A percentile compares a stretch with the other conserved stretches of the same genome.
These are phyloP conservation scores for Himalopsyche phryganea DNA, from an alignment of 1,140 invertebrate species.

Conservation along the genomic window DNA sequence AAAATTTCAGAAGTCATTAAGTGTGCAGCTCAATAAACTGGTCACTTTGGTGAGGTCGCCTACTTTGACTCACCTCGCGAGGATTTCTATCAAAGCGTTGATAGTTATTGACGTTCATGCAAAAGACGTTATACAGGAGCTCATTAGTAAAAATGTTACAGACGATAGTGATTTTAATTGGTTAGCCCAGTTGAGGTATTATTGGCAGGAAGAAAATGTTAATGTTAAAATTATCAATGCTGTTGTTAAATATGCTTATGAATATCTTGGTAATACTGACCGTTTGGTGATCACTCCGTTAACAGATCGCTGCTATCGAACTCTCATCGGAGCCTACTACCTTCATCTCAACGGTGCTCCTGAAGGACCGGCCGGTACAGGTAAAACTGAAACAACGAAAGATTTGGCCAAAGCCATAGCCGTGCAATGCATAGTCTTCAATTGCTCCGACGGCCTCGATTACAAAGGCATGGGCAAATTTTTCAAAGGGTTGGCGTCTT, in stretches of 20 bases:
- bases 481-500: constrained; percentile 79
- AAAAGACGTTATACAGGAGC: constrained; percentile 77
- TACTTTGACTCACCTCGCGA: constrained; percentile 56
- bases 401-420: constrained; percentile 84
- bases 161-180: constrained; percentile 85
- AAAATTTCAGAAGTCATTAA: constrained; percentile 54
- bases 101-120: constrained; percentile 92
- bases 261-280: constrained; percentile 82
- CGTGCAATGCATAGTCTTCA: constrained; percentile 87
- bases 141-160: constrained; percentile 66
- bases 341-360: constrained; percentile 82
- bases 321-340: constrained; percentile 83
- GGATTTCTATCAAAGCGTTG: constrained; percentile 80
- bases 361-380: constrained; percentile 86
- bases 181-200: constrained; percentile 87
- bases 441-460: constrained; percentile 87
- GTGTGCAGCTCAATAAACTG: constrained; percentile 61
- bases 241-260: constrained; percentile 81
- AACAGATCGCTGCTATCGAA: constrained; percentile 84
- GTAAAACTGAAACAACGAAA: constrained; percentile 94
- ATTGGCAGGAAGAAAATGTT: constrained; percentile 78
- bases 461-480: constrained; percentile 92
- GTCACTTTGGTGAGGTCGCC: constrained; percentile 59
- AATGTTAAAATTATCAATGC: constrained; percentile 86
- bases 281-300: constrained; percentile 80